Base-by-base conservation (phyloP, 2,113 vertebrate genomes). In the Centropristis striata region DNA sequence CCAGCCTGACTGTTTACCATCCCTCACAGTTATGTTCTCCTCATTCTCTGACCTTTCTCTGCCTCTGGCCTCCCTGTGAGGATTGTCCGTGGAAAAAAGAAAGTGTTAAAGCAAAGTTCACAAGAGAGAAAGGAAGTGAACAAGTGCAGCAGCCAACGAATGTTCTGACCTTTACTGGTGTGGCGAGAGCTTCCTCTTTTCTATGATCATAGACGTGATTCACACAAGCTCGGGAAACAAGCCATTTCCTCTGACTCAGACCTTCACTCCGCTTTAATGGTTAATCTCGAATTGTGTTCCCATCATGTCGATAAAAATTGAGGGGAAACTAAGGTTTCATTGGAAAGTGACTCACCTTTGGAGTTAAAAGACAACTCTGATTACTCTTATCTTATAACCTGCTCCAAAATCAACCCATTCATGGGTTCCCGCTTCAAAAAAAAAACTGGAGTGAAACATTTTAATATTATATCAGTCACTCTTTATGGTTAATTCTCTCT, bases 141-240 rank as follows among this genome's bases (percentile, higher is more conserved):
- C 37, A 68, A 78, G 42, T 46, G 50, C 75, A 44, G 73, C 3
- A 51, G 49, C 37, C 65, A 65, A 66, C 85, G 84, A 80, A 78
- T 82, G 51, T n/a, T 65, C 51, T 93, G 88, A 92, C 91, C 80
- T 71, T 91, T 78, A 60, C 69, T 41, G 60, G 9, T 64, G 71
- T 70, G 16, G 54, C 46, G 27, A 69, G 11, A 32, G 21, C 50
- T 46, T 65, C 42, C 8, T 41, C 20, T 79, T n/a, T 27, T 54
- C 32, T 18, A 8, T 53, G 13, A 61, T 41, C 5, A 4, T 25
- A 10, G n/a, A 21, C 2, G 7, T 41, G 58, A 59, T 71, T 61
- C 47, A 57, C 8, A 0, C 20, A 36, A 59, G 46, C 47, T 12
- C 58, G 9, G 66, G 36, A 23, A 50, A 41, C 15, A 27, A 23